Base-by-base conservation (phyloP, 2,797 vertebrate species). In the Rousettus madagascariensis region DNA sequence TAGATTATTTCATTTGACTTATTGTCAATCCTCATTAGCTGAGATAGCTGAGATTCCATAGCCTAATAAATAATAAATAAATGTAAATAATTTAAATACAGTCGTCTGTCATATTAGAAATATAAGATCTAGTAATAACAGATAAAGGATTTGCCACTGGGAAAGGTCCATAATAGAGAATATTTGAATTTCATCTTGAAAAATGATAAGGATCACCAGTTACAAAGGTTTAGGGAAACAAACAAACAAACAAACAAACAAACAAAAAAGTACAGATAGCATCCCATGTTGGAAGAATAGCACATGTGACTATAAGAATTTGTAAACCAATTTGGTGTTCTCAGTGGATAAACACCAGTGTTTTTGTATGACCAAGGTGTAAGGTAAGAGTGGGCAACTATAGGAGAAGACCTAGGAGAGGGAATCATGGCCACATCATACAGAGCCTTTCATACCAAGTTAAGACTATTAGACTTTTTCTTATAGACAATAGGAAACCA, bases 51-150 rank as follows among this genome's bases (percentile, higher is more conserved):
- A 43, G 68, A 57, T 65, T 57, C 11, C 5, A n/a, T 59, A 24
- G 8, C 82, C 13, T 77, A 22, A 66, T n/a, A 38, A 85, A 46
- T 66, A 26, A 66, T 10, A 20, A 20, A 91, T 30, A 51, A 15
- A 46, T 30, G 30, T 46, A 93, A 82, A 91, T 91, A 93, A 72
- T 28, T 85, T 24, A 91, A 80, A 74, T 91, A 41, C 13, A 22
- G 16, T 38, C 46, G n/a, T 16, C 41, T 38, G 12, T 63, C 36
- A 57, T 7, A 57, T 41, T 38, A 49, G 11, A 89, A 36, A 72
- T 11, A 7, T 46, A 84, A 92, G 12, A 17, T 68, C 17, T 36
- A 13, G 13, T 68, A 59, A 41, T 33, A 79, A 80, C 12, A 78
- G 38, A 24, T 33, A 51, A 84, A 66, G 13, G 3, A 24, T 55